A percentile compares a stretch with the other conserved stretches of the same genome.
These are phyloP conservation scores for Arctopsyche grandis DNA, from an alignment of 1,140 invertebrate species.

Conservation along the genomic window DNA sequence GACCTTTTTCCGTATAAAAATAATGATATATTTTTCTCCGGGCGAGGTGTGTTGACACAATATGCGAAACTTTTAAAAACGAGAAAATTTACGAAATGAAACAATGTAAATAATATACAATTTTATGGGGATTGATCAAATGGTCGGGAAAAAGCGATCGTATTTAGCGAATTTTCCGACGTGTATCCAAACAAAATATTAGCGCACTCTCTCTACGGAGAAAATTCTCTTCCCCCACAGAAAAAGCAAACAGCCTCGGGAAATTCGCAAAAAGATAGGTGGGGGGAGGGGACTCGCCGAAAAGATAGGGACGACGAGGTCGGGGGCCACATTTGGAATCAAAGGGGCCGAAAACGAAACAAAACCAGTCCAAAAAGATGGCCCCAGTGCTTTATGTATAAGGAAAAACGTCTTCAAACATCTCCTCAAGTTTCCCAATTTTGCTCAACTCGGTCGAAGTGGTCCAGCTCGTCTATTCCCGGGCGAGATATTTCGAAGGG, in stretches of 20 bases:
- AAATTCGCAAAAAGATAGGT: background rate
- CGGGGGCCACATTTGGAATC: slow-evolving; percentile 4
- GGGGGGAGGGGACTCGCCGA: background rate
- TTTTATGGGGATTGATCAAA: too few species aligned
- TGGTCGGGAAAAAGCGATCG: too few species aligned
- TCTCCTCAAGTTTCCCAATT: slow-evolving; percentile 33
- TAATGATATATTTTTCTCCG: too few species aligned
- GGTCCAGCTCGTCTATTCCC: background rate
- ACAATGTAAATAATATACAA: too few species aligned
- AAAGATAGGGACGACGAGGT: background rate
- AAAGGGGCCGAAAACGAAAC: slow-evolving; percentile 27
- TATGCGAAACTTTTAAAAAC: too few species aligned
- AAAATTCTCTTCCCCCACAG: background rate
- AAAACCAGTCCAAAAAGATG: background rate
- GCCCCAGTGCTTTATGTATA: background rate
- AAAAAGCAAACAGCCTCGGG: slow-evolving; percentile 1
- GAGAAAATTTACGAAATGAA: too few species aligned
- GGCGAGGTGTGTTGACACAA: too few species aligned
- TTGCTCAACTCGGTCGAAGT: slow-evolving; percentile 3
- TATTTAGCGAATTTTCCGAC: background rate
- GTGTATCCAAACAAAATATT: slow-evolving; percentile 6
- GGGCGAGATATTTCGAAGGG: background rate
- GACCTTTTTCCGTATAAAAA: background rate
- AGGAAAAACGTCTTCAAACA: slow-evolving; percentile 14
- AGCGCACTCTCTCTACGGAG: background rate